Evolutionary conservation across 2,113 vertebrate genomes (phyloP), one percentile per base, ranked within the genome.

Genomic region (Apodemus speciosus): DNA sequence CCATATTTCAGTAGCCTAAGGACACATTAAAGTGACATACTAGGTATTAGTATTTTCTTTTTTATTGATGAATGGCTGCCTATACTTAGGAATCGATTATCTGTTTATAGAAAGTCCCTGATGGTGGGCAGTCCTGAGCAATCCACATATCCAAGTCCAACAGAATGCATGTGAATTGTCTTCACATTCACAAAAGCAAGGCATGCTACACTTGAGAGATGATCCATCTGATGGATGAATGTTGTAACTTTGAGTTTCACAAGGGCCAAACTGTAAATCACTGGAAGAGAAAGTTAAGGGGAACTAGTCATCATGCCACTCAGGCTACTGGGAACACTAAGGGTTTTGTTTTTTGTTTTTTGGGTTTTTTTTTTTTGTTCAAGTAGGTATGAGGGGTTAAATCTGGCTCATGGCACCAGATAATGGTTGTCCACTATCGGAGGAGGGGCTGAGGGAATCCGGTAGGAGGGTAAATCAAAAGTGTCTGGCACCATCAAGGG

Each of bases 391-490:
- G 20, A 60, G 87, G 95, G 68, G 94, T 95, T 97, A 91, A 96
- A 46, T 92, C 93, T 84, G 90, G 62, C 58, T 89, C 93, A 90
- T 43, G 89, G 81, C 89, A 77, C 93, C 38, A 46, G 91, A 89
- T 66, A 93, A 68, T 40, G 35, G 40, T n/a, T 73, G 80, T n/a
- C 83, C 23, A 7, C 62, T 95, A 35, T 97, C 95, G 46, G 81
- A 75, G 46, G 80, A 85, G 53, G 51, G 66, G 27, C 68, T 0
- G 0, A 3, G 84, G 87, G 90, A 88, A 76, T 94, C 94, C 73
- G 30, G 91, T 3, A 91, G 93, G 91, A 94, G 85, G 96, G 27
- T 95, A 93, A 94, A 94, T 96, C 92, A 92, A 71, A 68, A 90
- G 94, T 11, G 80, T 94, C 96, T 81, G 95, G 86, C 30, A 21